These are phyloP conservation scores for Loris lydekkerianus DNA, from an alignment of 2,797 vertebrate genomes.

Conservation along the genomic window DNA sequence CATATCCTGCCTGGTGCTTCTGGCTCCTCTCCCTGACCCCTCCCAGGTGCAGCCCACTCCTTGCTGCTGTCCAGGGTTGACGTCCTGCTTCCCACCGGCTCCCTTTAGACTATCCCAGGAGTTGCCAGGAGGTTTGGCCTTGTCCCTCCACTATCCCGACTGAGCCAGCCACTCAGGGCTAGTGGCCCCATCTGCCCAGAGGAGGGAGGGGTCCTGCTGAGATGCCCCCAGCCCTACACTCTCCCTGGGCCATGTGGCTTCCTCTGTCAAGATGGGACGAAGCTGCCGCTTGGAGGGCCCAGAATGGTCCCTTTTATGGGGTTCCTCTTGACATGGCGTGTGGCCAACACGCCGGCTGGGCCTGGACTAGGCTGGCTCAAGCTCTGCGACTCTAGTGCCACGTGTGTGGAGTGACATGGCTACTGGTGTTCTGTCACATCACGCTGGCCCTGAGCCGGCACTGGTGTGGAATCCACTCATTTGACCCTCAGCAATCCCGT, in stretches of 20 bases:
- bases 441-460: not conserved
- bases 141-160: not conserved
- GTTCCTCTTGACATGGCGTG: rapidly evolving
- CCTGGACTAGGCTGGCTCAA: rapidly evolving
- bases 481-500: not conserved
- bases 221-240: not conserved
- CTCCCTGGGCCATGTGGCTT: not conserved
- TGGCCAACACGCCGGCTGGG: not conserved
- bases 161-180: not conserved
- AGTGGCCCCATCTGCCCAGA: not conserved
- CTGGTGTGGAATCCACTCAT: not conserved
- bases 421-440: not conserved
- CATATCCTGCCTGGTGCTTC: rapidly evolving
- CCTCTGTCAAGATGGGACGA: not conserved
- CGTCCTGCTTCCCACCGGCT: not conserved
- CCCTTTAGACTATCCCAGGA: too few species aligned
- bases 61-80: not conserved
- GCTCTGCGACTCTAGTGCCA: not conserved
- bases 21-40: not conserved
- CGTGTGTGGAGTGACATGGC: rapidly evolving
- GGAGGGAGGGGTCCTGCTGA: not conserved
- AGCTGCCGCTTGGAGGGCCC: not conserved
- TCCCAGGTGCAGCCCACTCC: not conserved
- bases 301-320: not conserved
- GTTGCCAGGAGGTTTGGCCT: rapidly evolving